Evolutionary conservation across 2,113 vertebrate genomes (phyloP).

Genomic region (Xiphorhynchus elegans): DNA sequence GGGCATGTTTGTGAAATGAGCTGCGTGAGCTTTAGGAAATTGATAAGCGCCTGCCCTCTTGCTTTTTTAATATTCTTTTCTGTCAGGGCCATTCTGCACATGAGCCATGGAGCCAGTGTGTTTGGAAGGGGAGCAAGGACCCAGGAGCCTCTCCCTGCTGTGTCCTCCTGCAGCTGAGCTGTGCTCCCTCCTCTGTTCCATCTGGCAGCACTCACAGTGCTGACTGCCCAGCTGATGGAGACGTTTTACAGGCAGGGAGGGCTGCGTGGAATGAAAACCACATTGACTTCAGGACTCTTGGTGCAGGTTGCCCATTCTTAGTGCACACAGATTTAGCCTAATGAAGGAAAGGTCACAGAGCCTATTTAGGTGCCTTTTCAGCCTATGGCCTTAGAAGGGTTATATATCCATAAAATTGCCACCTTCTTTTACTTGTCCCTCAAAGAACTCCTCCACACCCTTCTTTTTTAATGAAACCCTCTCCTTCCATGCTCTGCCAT

Average conservation of each 20-base stretch:
- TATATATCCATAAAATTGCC: not conserved
- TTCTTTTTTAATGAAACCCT: constrained; percentile 3
- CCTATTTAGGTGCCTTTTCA: not conserved
- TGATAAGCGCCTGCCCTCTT: not conserved
- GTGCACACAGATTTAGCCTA: not conserved
- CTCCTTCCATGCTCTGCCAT: not conserved
- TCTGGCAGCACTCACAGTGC: constrained; percentile 53
- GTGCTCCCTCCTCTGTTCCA: constrained; percentile 46
- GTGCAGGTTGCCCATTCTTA: constrained; percentile 15
- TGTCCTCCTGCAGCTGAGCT: not conserved
- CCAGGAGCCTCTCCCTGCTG: not conserved
- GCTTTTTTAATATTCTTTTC: not conserved
- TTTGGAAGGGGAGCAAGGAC: not conserved
- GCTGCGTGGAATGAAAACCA: constrained; percentile 51
- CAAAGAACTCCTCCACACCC: constrained; percentile 36
- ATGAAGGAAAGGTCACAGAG: constrained; percentile 17
- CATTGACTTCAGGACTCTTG: not conserved
- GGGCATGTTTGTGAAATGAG: not conserved
- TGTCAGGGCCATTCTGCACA: not conserved
- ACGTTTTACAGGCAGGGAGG: constrained; percentile 46
- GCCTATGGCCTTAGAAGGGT: not conserved
- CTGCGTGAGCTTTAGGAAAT: not conserved
- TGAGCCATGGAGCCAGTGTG: not conserved
- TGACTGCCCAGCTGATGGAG: constrained; percentile 61
- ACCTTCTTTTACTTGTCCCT: not conserved